These are phyloP conservation scores for Ormyrus rosae DNA, from an alignment of 2,888 invertebrate species.

Conservation along the genomic window DNA sequence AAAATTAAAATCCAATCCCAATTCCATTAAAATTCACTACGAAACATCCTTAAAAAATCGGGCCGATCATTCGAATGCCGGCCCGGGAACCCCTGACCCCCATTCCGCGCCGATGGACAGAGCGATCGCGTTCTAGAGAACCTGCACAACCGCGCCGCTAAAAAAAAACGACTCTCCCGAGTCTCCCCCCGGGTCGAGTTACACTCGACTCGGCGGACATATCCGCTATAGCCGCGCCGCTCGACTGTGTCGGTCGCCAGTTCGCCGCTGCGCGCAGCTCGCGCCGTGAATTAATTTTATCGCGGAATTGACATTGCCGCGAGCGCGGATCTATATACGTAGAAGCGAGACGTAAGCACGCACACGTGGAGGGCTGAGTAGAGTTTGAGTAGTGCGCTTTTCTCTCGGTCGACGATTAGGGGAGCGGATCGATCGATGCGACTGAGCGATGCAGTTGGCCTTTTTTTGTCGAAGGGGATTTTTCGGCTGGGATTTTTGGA, in stretches of 20 bases:
- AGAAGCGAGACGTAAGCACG: background rate
- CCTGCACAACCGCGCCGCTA: background rate
- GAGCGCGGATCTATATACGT: background rate
- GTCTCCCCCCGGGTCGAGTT: background rate
- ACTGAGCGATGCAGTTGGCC: too few relatives aligned
- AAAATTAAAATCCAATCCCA: background rate
- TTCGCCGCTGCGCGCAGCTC: background rate
- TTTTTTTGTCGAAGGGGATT: too few relatives aligned
- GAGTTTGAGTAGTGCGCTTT: too few relatives aligned
- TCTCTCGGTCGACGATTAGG: too few relatives aligned
- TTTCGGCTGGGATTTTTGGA: too few relatives aligned
- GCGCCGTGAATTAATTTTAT: conserved; percentile 51
- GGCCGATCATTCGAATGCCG: too few relatives aligned
- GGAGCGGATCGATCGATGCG: too few relatives aligned
- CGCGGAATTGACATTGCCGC: conserved; percentile 43
- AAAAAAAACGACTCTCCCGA: conserved; percentile 14
- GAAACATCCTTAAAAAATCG: background rate
- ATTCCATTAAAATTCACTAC: background rate
- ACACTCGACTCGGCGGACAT: background rate
- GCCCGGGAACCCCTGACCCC: too few relatives aligned
- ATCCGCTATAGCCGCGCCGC: background rate
- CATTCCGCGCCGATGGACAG: too few relatives aligned
- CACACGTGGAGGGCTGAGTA: too few relatives aligned
- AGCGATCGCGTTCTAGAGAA: too few relatives aligned
- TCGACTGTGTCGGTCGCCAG: background rate